Conservation (phyloP, 2,113 vertebrate genomes). For the Thunnus maccoyii region DNA sequence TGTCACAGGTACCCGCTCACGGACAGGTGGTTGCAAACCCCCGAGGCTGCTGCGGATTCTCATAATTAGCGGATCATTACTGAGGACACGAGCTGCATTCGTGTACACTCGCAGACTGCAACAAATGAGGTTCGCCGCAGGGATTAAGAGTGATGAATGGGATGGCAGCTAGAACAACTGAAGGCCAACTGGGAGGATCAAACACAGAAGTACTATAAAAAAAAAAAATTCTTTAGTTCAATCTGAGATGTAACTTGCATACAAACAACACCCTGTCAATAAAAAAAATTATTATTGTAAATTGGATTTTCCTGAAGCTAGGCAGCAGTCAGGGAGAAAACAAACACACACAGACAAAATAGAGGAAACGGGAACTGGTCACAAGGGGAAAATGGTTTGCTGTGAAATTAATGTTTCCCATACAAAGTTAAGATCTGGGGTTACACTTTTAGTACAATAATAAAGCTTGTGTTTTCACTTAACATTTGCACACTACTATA, state of each 20-base stretch:
- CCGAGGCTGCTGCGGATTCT: slow-evolving; percentile 42
- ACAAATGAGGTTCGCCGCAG: slow-evolving; percentile 62
- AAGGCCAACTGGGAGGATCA: background rate
- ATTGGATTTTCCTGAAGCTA: background rate
- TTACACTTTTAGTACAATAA: background rate
- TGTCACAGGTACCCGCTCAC: slow-evolving; percentile 39
- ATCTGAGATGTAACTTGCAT: background rate
- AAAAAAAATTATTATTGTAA: background rate
- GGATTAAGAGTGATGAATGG: slow-evolving; percentile 55
- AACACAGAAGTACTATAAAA: background rate
- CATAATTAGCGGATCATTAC: slow-evolving; percentile 73
- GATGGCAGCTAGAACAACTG: slow-evolving; percentile 13
- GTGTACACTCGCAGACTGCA: slow-evolving; percentile 36
- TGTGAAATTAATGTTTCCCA: slow-evolving; percentile 7
- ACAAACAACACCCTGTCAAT: background rate
- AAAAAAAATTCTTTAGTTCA: background rate
- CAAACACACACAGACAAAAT: background rate
- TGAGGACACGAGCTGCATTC: slow-evolving; percentile 34
- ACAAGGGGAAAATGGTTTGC: background rate
- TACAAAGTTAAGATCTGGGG: background rate
- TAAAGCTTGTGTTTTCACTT: background rate
- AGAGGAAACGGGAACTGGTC: background rate
- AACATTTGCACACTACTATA: background rate
- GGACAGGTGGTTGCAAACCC: slow-evolving; percentile 58
- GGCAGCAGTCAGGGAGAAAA: background rate